A percentile compares a stretch with the other conserved stretches of the same genome.
Conservation (phyloP, 1,140 invertebrate species). For the Leucophenga varia region DNA sequence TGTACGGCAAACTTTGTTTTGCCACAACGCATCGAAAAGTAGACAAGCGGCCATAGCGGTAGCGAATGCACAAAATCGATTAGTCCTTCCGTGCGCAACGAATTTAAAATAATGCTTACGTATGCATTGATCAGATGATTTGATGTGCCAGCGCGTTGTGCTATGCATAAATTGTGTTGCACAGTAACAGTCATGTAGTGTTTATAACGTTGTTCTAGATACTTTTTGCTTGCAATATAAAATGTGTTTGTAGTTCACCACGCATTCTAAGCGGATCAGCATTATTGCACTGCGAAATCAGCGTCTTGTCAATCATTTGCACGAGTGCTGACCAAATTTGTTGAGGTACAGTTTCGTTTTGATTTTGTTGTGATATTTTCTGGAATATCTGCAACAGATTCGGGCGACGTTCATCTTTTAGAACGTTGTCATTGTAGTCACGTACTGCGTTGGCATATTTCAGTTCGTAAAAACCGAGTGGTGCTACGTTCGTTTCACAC, state of each 20-base stretch:
- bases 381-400: slow-evolving; percentile 77
- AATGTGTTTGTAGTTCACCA: no score
- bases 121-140: slow-evolving; percentile 83
- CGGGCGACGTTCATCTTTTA: slow-evolving; percentile 70
- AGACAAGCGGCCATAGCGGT: slow-evolving; percentile 81
- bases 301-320: slow-evolving; percentile 75
- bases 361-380: no score
- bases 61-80: slow-evolving; percentile 77
- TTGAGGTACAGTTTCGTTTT: no score
- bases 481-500: slow-evolving; percentile 54
- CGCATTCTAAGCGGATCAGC: no score
- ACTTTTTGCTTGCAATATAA: slow-evolving; percentile 78
- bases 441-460: slow-evolving; percentile 83
- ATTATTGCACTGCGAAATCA: no score
- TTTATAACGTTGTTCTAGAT: slow-evolving; percentile 82
- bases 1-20: slow-evolving; percentile 79
- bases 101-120: slow-evolving; percentile 66
- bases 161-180: slow-evolving; percentile 73
- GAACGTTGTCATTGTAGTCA: slow-evolving; percentile 78
- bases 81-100: slow-evolving; percentile 61
- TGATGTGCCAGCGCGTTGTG: slow-evolving; percentile 77
- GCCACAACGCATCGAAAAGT: slow-evolving; percentile 87
- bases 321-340: slow-evolving; percentile 37
- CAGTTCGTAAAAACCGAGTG: slow-evolving; percentile 63
- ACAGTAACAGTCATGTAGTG: slow-evolving; percentile 85